A percentile compares a stretch with the other conserved stretches of the same genome.
These are phyloP conservation scores for Lophotis ruficrista DNA, from an alignment of 2,113 vertebrate genomes.

Conservation along the genomic window DNA sequence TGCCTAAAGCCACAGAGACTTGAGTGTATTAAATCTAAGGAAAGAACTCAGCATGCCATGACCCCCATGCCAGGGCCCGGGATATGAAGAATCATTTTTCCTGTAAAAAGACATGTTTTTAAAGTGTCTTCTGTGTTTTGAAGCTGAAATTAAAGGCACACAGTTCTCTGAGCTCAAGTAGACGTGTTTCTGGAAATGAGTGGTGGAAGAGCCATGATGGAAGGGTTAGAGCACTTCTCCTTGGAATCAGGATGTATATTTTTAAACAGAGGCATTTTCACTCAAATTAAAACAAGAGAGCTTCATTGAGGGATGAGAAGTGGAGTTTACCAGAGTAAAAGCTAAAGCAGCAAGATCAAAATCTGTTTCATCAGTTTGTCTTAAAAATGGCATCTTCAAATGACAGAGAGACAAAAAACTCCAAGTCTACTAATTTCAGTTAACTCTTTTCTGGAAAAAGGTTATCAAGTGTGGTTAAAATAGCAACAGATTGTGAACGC, in stretches of 20 bases:
- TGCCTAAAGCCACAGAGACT: not conserved
- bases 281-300: not conserved
- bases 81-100: not conserved
- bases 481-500: not conserved
- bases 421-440: not conserved
- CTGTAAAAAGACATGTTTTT: not conserved
- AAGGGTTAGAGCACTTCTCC: not conserved
- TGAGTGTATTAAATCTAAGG: not conserved
- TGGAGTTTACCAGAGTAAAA: not conserved
- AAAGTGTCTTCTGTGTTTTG: not conserved
- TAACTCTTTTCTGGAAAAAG: not conserved
- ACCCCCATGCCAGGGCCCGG: accelerated
- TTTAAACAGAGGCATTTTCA: not conserved
- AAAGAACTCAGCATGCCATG: not conserved
- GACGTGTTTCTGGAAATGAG: not conserved
- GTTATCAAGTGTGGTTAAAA: not conserved
- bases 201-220: not conserved
- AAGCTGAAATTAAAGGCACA: not conserved
- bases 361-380: not conserved
- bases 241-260: not conserved
- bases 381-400: not conserved
- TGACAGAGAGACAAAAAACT: not conserved
- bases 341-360: not conserved
- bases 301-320: not conserved
- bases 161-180: not conserved